Evolutionary conservation across 2,113 vertebrate genomes (phyloP).

Genomic region (Delphinapterus leucas): DNA sequence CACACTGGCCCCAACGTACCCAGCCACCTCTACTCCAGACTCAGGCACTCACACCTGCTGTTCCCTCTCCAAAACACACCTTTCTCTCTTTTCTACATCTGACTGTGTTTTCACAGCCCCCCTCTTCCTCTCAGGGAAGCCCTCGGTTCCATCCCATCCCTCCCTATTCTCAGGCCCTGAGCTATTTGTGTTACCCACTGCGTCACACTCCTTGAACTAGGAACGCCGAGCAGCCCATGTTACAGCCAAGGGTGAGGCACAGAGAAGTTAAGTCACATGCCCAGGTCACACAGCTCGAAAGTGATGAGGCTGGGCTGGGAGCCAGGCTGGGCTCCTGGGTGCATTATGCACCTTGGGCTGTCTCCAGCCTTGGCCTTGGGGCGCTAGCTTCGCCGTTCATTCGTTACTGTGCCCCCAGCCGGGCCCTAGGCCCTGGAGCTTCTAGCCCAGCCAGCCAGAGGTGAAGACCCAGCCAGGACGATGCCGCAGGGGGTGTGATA

Average conservation of each 20-base stretch:
- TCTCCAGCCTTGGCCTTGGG: not conserved
- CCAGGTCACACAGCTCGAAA: not conserved
- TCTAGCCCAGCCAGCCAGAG: not conserved
- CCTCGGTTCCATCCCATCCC: too few species aligned
- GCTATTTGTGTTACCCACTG: rapidly evolving
- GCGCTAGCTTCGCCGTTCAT: not conserved
- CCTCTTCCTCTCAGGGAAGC: not conserved
- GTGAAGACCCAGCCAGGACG: not conserved
- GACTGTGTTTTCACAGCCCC: not conserved
- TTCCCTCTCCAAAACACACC: too few species aligned
- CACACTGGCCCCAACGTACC: not conserved
- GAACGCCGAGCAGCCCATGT: not conserved
- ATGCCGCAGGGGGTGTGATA: rapidly evolving
- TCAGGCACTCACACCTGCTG: not conserved
- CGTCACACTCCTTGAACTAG: not conserved
- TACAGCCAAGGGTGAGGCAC: not conserved
- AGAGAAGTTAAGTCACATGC: rapidly evolving
- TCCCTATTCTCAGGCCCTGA: not conserved
- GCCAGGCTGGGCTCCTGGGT: not conserved
- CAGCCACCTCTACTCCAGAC: too few species aligned
- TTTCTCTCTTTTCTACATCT: too few species aligned
- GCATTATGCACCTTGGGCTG: not conserved
- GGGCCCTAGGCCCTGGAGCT: not conserved
- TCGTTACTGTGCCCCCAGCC: rapidly evolving
- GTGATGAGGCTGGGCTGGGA: not conserved